Conservation (phyloP, 2,797 vertebrate genomes). For the Glossophaga mutica region DNA sequence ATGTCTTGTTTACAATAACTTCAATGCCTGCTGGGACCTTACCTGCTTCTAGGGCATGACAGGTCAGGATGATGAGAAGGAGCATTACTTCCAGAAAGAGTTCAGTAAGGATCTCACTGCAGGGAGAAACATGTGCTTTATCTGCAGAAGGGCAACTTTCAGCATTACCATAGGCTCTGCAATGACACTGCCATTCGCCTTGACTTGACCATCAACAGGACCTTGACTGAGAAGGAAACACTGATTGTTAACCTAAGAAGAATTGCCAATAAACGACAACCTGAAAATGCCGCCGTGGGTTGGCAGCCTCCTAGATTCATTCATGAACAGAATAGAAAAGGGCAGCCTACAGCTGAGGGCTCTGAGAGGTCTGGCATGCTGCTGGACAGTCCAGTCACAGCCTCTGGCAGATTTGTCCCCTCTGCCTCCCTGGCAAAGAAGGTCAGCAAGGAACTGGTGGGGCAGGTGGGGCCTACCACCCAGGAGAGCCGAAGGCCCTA, state of each 20-base stretch:
- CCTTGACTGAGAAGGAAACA: not conserved
- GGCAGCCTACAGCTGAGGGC: not conserved
- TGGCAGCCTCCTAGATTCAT: conserved; percentile 45
- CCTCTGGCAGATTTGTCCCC: not conserved
- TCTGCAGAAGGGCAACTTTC: not conserved
- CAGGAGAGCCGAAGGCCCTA: not conserved
- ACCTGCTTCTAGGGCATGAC: not conserved
- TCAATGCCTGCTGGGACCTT: not conserved
- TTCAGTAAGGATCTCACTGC: not conserved
- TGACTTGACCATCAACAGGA: not conserved
- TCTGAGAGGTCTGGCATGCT: not conserved
- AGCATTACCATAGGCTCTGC: not conserved
- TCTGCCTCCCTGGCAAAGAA: not conserved
- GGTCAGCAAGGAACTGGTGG: not conserved
- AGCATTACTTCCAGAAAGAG: conserved; percentile 43
- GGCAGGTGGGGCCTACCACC: not conserved
- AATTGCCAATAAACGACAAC: not conserved
- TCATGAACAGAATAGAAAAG: not conserved
- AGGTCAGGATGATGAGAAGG: conserved; percentile 7
- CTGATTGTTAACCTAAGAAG: conserved; percentile 24
- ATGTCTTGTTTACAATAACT: not conserved
- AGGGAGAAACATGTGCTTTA: not conserved
- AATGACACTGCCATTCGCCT: not conserved
- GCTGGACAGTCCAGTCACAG: not conserved
- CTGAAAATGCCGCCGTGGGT: not conserved